Evolutionary conservation across 2,888 invertebrate species (phyloP).

Genomic region (Miltochrista miniata): DNA sequence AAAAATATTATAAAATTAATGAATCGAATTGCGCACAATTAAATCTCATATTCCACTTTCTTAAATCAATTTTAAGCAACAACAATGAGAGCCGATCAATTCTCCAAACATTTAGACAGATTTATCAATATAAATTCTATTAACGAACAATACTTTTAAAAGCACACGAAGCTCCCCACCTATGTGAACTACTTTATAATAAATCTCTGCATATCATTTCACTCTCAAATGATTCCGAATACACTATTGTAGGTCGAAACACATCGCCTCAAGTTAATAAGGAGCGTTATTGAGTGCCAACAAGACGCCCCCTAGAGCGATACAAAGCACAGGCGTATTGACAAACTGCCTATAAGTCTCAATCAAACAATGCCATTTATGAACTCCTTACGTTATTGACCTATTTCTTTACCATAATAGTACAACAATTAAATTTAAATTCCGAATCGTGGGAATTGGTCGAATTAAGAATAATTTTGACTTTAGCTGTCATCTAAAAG

Average conservation of each 20-base stretch:
- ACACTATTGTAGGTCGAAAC: slow-evolving; percentile 52
- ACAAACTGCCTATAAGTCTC: slow-evolving; percentile 80
- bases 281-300: slow-evolving; percentile 49
- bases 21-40: slow-evolving; percentile 2
- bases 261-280: slow-evolving; percentile 61
- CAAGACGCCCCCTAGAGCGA: slow-evolving; percentile 59
- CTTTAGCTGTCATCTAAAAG: slow-evolving; percentile 66
- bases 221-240: slow-evolving; percentile 70
- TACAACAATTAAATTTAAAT: slow-evolving; percentile 78
- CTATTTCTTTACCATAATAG: slow-evolving; percentile 78
- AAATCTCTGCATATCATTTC: slow-evolving; percentile 80
- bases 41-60: slow-evolving; percentile 5
- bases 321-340: slow-evolving; percentile 66
- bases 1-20: background rate
- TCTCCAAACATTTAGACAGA: slow-evolving; percentile 15
- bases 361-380: slow-evolving; percentile 73
- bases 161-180: slow-evolving; percentile 31
- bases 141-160: slow-evolving; percentile 32
- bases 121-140: slow-evolving; percentile 26
- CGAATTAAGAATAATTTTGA: slow-evolving; percentile 72
- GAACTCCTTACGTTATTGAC: slow-evolving; percentile 75
- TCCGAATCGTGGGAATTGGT: slow-evolving; percentile 73
- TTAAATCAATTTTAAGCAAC: slow-evolving; percentile 1
- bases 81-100: slow-evolving; percentile 6
- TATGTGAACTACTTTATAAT: slow-evolving; percentile 69